Conservation (phyloP, 2,888 invertebrate genomes). For the Holacanthella duospinosa region DNA sequence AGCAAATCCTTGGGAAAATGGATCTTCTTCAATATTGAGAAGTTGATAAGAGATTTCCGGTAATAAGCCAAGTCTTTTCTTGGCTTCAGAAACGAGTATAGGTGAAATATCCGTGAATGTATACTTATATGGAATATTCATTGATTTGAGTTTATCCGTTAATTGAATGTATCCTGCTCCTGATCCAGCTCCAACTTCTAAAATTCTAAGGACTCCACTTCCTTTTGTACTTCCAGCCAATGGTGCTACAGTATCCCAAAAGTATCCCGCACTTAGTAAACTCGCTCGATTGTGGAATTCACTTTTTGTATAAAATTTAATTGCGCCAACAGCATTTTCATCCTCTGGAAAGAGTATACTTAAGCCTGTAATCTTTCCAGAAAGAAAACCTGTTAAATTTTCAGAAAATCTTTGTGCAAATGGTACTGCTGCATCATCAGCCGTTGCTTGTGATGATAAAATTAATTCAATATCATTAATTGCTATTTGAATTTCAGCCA, state of each 20-base stretch:
- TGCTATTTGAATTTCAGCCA: not conserved
- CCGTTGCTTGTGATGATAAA: not conserved
- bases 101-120: not conserved
- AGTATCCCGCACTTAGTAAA: not conserved
- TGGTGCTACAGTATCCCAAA: not conserved
- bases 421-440: not conserved
- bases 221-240: too few species aligned
- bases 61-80: not conserved
- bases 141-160: not conserved
- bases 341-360: not conserved
- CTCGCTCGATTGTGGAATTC: not conserved
- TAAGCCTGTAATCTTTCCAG: not conserved
- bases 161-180: not conserved
- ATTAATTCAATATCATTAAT: not conserved
- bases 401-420: not conserved
- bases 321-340: not conserved
- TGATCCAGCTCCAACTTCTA: slow-evolving; percentile 11
- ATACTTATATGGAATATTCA: not conserved
- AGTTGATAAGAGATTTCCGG: slow-evolving; percentile 11
- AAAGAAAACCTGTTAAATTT: not conserved
- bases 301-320: not conserved
- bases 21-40: slow-evolving; percentile 21
- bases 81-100: not conserved
- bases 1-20: slow-evolving; percentile 15
- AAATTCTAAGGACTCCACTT: not conserved